A percentile compares a stretch with the other conserved stretches of the same genome.
Conservation (phyloP, 2,888 invertebrate genomes). For the Phytoseiulus persimilis region DNA sequence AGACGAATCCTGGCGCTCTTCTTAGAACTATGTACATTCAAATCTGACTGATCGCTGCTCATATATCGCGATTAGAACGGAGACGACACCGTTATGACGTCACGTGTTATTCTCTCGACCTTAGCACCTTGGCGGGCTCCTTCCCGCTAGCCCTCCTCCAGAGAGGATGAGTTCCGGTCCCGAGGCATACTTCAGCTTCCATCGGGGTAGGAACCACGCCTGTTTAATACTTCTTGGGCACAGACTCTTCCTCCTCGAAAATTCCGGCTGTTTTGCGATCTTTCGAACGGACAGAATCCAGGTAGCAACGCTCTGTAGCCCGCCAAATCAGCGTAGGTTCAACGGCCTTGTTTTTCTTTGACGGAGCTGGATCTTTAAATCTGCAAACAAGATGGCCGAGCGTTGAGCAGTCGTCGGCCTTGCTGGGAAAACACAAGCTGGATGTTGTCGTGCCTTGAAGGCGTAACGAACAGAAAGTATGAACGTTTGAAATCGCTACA, state of each 20-base stretch:
- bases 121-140: not conserved
- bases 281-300: not conserved
- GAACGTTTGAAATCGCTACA: not conserved
- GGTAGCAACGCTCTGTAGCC: not conserved
- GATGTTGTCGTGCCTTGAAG: not conserved
- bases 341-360: not conserved
- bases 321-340: not conserved
- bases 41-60: too few species aligned
- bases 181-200: too few species aligned
- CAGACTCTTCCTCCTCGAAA: too few species aligned
- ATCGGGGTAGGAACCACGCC: too few species aligned
- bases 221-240: too few species aligned
- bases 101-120: not conserved
- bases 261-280: too few species aligned
- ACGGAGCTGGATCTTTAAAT: not conserved
- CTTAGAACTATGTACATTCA: too few species aligned
- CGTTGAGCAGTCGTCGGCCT: not conserved
- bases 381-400: conserved; percentile 5
- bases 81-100: not conserved
- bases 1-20: too few species aligned
- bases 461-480: not conserved
- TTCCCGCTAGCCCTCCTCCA: not conserved
- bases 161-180: not conserved
- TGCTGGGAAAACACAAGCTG: not conserved
- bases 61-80: not conserved